phyloP scores from a whole-genome alignment of 2,113 vertebrate species.

The Parus major region DNA sequence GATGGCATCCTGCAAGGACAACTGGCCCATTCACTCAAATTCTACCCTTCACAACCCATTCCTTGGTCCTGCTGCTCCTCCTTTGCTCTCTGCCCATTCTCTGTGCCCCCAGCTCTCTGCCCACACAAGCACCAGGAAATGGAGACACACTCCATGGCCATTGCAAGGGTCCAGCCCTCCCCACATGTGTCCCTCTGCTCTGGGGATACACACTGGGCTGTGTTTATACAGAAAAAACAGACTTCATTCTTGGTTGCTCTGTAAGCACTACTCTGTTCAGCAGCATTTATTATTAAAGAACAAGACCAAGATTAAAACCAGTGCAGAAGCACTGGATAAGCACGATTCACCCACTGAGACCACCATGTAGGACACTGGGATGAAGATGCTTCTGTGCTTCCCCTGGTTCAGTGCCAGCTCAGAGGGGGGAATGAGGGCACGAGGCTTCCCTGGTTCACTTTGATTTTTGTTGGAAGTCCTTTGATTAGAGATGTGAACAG shows the following conservation, averaged over 20 bases:
- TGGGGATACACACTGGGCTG: background rate
- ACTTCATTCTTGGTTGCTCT: background rate
- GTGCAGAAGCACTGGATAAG: background rate
- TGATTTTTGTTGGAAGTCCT: background rate
- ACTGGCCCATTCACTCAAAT: background rate
- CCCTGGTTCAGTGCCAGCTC: background rate
- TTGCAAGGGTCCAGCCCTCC: fast-evolving
- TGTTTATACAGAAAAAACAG: background rate
- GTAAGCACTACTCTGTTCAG: background rate
- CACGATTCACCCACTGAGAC: background rate
- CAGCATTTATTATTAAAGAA: constrained; percentile 36
- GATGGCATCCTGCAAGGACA: background rate
- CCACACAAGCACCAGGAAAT: background rate
- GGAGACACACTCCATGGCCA: background rate
- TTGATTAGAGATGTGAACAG: background rate
- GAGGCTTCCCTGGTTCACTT: fast-evolving
- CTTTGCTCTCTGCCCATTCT: background rate
- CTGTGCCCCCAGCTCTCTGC: background rate
- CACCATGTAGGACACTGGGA: fast-evolving
- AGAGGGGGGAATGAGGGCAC: background rate
- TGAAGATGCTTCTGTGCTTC: background rate
- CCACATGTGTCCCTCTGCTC: background rate
- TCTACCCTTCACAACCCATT: background rate
- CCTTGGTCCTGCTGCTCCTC: background rate
- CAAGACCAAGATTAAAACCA: background rate